phyloP scores from a whole-genome alignment of 2,888 invertebrate genomes.

The Hetaerina titia region DNA sequence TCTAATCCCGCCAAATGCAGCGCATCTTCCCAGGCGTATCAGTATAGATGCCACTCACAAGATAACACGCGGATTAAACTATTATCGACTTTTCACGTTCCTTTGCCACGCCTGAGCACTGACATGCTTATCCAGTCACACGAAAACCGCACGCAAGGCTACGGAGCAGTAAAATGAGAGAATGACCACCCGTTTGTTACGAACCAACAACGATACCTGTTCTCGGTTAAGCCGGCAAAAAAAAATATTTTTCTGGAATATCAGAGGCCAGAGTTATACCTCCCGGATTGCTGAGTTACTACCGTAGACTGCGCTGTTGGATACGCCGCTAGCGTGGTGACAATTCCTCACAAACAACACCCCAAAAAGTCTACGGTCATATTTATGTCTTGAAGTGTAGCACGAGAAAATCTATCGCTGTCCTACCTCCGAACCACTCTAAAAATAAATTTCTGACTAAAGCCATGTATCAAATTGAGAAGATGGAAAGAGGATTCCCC shows the following conservation, averaged over 20 bases:
- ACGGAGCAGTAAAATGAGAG: too few species aligned
- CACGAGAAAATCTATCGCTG: background rate
- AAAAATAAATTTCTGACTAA: background rate
- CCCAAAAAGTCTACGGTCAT: background rate
- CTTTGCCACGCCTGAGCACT: too few species aligned
- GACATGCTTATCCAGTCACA: too few species aligned
- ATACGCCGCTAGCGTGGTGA: background rate
- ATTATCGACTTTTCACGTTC: too few species aligned
- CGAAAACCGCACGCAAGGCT: too few species aligned
- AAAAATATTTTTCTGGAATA: background rate
- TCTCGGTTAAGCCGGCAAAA: background rate
- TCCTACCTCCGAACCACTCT: background rate
- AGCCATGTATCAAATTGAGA: background rate
- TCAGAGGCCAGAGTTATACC: background rate
- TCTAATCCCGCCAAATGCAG: too few species aligned
- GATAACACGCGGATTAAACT: too few species aligned
- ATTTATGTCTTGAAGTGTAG: slow-evolving; percentile 25
- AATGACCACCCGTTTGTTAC: too few species aligned
- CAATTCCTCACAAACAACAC: background rate
- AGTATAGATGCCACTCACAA: too few species aligned
- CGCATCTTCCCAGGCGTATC: too few species aligned
- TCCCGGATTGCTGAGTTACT: background rate
- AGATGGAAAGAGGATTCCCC: background rate
- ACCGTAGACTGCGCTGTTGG: background rate
- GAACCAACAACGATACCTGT: too few species aligned